Base-by-base conservation (phyloP, 2,888 invertebrate species). In the Ectemnius lituratus region DNA sequence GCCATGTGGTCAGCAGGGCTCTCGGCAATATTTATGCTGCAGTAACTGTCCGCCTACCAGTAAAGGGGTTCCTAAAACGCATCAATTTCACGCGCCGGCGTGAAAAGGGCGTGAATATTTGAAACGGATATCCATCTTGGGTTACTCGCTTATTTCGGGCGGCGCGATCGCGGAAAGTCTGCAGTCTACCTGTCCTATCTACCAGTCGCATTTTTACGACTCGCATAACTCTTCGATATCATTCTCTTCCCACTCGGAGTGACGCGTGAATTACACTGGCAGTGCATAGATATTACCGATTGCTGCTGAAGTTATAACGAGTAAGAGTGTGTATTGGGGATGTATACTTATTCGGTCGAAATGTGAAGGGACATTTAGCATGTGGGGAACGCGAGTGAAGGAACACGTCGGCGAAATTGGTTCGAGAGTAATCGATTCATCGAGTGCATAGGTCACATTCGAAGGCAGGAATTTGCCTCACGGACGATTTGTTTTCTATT, bases 81-180 rank as follows among this genome's bases (percentile, higher is more conserved):
- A 90, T 90, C 89, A 88, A 89, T 90, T 90, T 89, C 87, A 88
- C 84, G 80, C 75, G 68, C 70, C 85, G 84, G 88, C 84, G 88
- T 87, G 86, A 89, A 87, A 89, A 90, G 90, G 90, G 90, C 90
- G 90, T 90, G 87, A 89, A 89, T 87, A 90, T 89, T 90, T 90
- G 90, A 90, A 90, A 90, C 89, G 88, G 90, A 90, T 90, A 90
- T 90, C 90, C 88, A 90, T 90, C 90, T 89, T 90, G 87, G 86
- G 84, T 85, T 85, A 85, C 85, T 82, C 82, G 83, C 83, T 85
- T 87, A 87, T 88, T 87, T 86, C 37, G 82, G 84, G 82, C 82
- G 81, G 70, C 52, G 62, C 83, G 75, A 74, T 80, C 67, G 76
- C 70, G 79, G 76, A 78, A 81, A 81, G 37, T 37, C 37, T 37